Base-by-base conservation (phyloP, 2,888 invertebrate species). In the Xestia xanthographa region DNA sequence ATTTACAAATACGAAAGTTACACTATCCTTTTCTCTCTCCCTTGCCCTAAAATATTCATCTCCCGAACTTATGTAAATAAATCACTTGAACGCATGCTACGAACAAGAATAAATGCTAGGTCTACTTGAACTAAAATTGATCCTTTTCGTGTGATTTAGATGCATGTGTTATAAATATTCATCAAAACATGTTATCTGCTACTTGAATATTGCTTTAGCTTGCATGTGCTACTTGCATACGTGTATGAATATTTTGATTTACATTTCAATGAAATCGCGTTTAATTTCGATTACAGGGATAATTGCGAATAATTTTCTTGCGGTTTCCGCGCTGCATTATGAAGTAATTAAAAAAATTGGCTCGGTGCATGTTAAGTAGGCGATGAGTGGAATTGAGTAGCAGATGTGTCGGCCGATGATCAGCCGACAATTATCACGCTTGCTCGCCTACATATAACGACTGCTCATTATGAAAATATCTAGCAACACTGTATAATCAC, bases 341-440 rank as follows among this genome's bases (percentile, higher is more conserved):
- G 85, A 83, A 89, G 89, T 87, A 85, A 87, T 89, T 85, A 87
- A 86, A 89, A 89, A 90, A 87, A 87, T 83, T 80, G 82, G 74
- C 85, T 81, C 78, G 87, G 89, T 88, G 91, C 87, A 91, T 89
- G 88, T 68, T 89, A 90, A 90, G 83, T 79, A 87, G 87, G 85
- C 90, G 90, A 86, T 89, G 90, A 92, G 86, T 91, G 89, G 88
- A 87, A 88, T 86, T 84, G 88, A 87, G 83, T 84, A 85, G 86
- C 90, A 90, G 91, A 89, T 90, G 91, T 88, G 90, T 84, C 86
- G 85, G 84, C 77, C 87, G 85, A 88, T 91, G 90, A 92, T 91
- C 90, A 88, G 77, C 79, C 75, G 75, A 88, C 92, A 92, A 94
- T 94, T 94, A 94, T 88, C 94, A 89, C 92, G 92, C 93, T 92